Percentiles rank a stretch among this genome's conserved stretches.
Evolutionary conservation across 1,140 invertebrate genomes (phyloP).

Genomic region (Macrobrachium nipponense): DNA sequence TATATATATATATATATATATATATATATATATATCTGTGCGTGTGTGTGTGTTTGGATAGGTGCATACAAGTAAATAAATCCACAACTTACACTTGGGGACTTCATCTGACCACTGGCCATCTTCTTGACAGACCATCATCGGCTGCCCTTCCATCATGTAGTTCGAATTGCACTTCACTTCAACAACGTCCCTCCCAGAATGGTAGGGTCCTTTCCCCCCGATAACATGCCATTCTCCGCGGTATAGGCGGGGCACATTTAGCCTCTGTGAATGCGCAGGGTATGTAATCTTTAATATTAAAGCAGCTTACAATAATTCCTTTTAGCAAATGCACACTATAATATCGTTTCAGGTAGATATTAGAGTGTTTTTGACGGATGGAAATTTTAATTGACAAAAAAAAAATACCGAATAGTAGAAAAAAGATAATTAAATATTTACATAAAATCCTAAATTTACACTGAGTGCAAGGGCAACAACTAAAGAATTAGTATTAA

Average conservation of each 20-base stretch:
- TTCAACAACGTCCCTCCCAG: slow-evolving; percentile 85
- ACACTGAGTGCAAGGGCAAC: no score
- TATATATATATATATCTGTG: no score
- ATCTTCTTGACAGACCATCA: slow-evolving; percentile 88
- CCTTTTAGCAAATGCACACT: not conserved
- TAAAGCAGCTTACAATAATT: not conserved
- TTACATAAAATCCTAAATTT: no score
- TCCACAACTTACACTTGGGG: slow-evolving; percentile 66
- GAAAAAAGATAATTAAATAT: no score
- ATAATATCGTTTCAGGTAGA: no score
- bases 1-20: not conserved
- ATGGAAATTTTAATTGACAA: no score
- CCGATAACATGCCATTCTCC: slow-evolving; percentile 78
- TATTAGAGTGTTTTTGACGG: no score
- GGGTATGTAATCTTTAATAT: not conserved
- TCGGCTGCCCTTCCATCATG: slow-evolving; percentile 87
- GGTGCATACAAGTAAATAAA: not conserved
- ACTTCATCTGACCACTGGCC: slow-evolving; percentile 85
- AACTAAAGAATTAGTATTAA: no score
- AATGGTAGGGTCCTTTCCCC: slow-evolving; percentile 80
- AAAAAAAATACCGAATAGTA: no score
- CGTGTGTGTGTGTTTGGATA: no score
- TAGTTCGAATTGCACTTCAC: slow-evolving; percentile 88
- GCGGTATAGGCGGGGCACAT: slow-evolving; percentile 78
- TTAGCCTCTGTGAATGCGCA: slow-evolving; percentile 77